Percentiles rank a stretch among this genome's conserved stretches.
These are phyloP conservation scores for Sylvilagus bachmani DNA, from an alignment of 2,113 vertebrate genomes.

Conservation along the genomic window DNA sequence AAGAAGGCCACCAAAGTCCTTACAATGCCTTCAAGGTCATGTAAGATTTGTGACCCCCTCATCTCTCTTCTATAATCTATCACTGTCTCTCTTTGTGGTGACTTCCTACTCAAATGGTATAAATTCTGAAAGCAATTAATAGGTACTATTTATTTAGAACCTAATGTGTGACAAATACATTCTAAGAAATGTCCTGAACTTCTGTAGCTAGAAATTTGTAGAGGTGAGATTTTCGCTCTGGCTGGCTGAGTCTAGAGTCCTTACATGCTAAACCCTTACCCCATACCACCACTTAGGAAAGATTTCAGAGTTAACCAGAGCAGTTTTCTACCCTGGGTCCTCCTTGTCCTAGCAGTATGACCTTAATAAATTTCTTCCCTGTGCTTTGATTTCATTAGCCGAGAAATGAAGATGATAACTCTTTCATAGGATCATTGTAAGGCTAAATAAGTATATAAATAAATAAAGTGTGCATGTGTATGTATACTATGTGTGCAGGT, in stretches of 20 bases:
- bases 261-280: background rate
- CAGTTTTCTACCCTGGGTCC: background rate
- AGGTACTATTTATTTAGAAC: background rate
- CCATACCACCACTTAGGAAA: background rate
- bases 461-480: background rate
- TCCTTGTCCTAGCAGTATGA: background rate
- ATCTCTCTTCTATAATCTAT: background rate
- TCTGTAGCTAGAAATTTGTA: background rate
- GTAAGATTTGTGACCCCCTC: background rate
- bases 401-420: background rate
- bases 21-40: background rate
- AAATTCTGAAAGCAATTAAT: background rate
- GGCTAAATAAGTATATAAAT: slow-evolving; percentile 2
- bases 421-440: background rate
- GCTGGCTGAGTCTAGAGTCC: background rate
- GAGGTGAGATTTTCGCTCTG: background rate
- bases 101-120: background rate
- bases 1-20: background rate
- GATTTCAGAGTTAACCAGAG: background rate
- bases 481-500: background rate
- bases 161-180: background rate
- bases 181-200: background rate
- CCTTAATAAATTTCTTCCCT: background rate
- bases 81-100: background rate
- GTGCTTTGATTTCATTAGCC: background rate